These are phyloP conservation scores for Capitulum mitella DNA, from an alignment of 2,888 invertebrate genomes.

Conservation along the genomic window DNA sequence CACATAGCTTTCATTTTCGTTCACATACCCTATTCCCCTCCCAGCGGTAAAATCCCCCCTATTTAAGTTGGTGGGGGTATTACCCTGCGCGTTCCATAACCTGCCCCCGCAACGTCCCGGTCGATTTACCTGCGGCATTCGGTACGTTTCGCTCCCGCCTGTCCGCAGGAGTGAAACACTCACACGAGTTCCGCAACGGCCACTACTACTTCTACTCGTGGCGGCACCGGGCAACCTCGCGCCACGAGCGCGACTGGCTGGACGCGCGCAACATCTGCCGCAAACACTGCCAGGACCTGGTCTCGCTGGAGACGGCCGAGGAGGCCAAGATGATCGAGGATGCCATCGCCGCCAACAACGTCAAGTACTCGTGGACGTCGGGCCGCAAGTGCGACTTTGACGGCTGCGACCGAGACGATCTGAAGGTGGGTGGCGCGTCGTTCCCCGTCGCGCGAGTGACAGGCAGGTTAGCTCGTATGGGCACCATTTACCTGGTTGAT, in stretches of 20 bases:
- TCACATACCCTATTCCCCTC: too few species aligned
- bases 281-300: slow-evolving; percentile 37
- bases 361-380: slow-evolving; percentile 76
- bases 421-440: too few species aligned
- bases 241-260: slow-evolving; percentile 36
- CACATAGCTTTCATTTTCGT: too few species aligned
- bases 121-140: too few species aligned
- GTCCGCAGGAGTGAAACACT: slow-evolving; percentile 28
- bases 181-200: slow-evolving; percentile 34
- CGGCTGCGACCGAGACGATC: slow-evolving; percentile 71
- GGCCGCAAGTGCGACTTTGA: slow-evolving; percentile 88
- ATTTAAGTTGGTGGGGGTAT: too few species aligned
- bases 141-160: too few species aligned
- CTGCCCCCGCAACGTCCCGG: too few species aligned
- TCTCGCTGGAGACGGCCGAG: slow-evolving; percentile 33
- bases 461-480: too few species aligned
- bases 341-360: slow-evolving; percentile 30
- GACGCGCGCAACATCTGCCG: slow-evolving; percentile 37
- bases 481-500: too few species aligned
- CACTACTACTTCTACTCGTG: slow-evolving; percentile 37
- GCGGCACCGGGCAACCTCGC: slow-evolving; percentile 34
- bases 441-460: too few species aligned
- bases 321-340: slow-evolving; percentile 33
- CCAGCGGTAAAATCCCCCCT: too few species aligned
- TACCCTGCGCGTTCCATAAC: too few species aligned